phyloP scores from a whole-genome alignment of 2,888 invertebrate species.

The Bombylius major region DNA sequence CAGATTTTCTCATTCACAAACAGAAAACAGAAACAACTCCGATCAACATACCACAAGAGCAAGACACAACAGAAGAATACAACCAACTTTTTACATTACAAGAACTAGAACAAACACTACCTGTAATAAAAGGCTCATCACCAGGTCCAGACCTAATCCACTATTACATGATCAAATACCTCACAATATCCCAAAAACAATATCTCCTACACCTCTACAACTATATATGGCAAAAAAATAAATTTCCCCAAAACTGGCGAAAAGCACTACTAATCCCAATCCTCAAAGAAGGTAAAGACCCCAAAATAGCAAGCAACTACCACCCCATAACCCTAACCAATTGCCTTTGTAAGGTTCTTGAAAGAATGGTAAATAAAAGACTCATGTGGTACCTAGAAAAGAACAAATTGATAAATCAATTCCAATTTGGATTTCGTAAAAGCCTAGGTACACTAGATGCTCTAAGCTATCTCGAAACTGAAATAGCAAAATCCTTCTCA shows the following conservation, averaged over 20 bases:
- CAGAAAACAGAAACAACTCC: too few species aligned
- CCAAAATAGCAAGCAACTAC: neutral
- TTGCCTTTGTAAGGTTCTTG: neutral
- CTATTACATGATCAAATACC: neutral
- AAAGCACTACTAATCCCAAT: neutral
- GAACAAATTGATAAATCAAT: neutral
- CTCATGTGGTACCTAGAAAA: neutral
- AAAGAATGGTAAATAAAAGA: constrained; percentile 2
- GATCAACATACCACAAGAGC: too few species aligned
- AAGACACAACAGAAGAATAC: too few species aligned
- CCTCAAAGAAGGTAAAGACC: too few species aligned
- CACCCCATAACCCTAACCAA: constrained; percentile 1
- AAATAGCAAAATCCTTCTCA: neutral
- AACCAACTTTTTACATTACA: too few species aligned
- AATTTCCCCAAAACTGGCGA: neutral
- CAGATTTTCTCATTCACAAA: too few species aligned
- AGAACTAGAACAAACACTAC: neutral
- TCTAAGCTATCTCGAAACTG: neutral
- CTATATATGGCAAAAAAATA: neutral
- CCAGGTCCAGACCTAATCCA: neutral
- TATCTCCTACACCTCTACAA: neutral
- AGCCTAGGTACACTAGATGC: neutral
- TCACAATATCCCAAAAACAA: neutral
- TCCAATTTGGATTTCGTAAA: neutral
- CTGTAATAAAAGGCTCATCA: neutral